Percentiles rank a stretch among this genome's conserved stretches.
These are phyloP conservation scores for Sussaba pulchella DNA, from an alignment of 2,888 invertebrate species.

Conservation along the genomic window DNA sequence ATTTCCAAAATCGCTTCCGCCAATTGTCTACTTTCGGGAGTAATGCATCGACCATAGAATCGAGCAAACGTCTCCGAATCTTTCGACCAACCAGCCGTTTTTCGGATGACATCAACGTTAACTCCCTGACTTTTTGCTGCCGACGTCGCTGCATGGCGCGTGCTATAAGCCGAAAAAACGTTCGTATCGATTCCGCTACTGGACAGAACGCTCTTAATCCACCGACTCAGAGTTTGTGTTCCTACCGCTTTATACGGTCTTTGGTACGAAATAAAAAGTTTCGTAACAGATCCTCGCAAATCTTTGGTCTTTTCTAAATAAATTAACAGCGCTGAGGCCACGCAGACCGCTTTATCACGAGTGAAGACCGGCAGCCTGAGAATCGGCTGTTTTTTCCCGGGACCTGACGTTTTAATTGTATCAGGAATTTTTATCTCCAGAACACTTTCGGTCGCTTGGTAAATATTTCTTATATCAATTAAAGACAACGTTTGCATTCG, in stretches of 20 bases:
- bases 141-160: conserved; percentile 31
- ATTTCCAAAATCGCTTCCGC: conserved; percentile 23
- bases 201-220: conserved; percentile 30
- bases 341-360: conserved; percentile 27
- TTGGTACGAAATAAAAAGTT: conserved; percentile 50
- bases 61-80: conserved; percentile 42
- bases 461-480: conserved; percentile 54
- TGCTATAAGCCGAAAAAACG: conserved; percentile 41
- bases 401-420: conserved; percentile 48
- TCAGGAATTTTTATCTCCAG: conserved; percentile 56
- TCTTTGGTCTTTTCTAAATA: conserved; percentile 48
- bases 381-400: conserved; percentile 45
- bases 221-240: conserved; percentile 41
- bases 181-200: conserved; percentile 41
- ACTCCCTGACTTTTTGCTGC: conserved; percentile 41
- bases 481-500: conserved; percentile 55
- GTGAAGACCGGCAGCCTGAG: conserved; percentile 40
- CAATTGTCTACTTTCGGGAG: conserved; percentile 7
- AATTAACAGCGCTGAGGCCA: conserved; percentile 17
- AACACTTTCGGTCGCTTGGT: neutral
- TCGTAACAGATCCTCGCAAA: conserved; percentile 24
- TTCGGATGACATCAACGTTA: conserved; percentile 44
- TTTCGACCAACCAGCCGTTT: conserved; percentile 42
- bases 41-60: conserved; percentile 32
- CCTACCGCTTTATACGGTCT: conserved; percentile 17